Conservation (phyloP, 2,888 invertebrate species). For the Caenorhabditis plicata region DNA sequence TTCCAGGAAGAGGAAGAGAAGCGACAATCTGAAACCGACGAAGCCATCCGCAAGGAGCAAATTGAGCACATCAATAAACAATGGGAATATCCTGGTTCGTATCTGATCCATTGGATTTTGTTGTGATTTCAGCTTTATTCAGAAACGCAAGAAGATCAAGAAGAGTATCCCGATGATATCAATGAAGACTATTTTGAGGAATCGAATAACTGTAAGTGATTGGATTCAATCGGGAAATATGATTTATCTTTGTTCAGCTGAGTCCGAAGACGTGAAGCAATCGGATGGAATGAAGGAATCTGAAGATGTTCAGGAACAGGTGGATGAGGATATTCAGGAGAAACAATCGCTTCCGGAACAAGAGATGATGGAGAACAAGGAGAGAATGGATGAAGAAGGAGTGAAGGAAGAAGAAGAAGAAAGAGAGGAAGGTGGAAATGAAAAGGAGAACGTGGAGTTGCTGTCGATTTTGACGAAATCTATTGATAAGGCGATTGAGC, state of each 20-base stretch:
- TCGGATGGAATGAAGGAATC: constrained; percentile 8
- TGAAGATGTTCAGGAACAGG: constrained; percentile 4
- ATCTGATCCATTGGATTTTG: no score
- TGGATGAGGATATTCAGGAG: neutral
- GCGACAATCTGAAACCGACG: no score
- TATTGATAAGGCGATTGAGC: constrained; percentile 20
- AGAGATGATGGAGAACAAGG: neutral
- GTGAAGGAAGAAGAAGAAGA: neutral
- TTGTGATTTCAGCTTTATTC: neutral
- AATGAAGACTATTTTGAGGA: constrained; percentile 27
- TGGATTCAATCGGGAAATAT: neutral
- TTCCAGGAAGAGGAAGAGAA: no score
- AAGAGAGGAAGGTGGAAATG: neutral
- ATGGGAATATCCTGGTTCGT: constrained; percentile 10
- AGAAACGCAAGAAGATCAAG: constrained; percentile 11
- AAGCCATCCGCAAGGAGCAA: no score
- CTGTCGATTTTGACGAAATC: no score
- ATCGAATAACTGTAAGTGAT: neutral
- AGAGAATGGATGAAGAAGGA: neutral
- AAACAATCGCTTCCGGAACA: neutral
- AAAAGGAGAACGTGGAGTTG: no score
- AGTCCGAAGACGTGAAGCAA: neutral
- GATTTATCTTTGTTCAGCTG: no score
- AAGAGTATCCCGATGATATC: constrained; percentile 19
- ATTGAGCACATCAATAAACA: constrained; percentile 11